Conservation (phyloP, 2,113 vertebrate species). For the Amia ocellicauda region DNA sequence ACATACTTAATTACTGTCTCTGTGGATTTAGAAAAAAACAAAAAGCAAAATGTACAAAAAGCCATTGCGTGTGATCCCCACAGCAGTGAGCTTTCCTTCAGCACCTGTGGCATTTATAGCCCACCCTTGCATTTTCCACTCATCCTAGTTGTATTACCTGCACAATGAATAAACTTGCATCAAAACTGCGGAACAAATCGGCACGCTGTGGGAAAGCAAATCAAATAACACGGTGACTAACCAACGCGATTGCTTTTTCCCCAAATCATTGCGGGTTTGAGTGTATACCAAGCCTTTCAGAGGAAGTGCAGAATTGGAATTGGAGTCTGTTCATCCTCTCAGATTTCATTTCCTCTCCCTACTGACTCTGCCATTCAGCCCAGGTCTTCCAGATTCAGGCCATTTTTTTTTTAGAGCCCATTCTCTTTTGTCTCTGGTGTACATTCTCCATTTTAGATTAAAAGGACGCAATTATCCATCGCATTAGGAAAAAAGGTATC, state of each 20-base stretch:
- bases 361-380: slow-evolving; percentile 50
- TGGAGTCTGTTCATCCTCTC: neutral
- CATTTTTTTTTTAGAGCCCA: no score
- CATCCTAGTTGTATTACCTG: slow-evolving; percentile 38
- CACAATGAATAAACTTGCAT: slow-evolving; percentile 64
- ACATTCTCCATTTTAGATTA: slow-evolving; percentile 48
- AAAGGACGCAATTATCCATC: slow-evolving; percentile 62
- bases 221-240: slow-evolving; percentile 66
- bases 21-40: no score
- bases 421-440: no score
- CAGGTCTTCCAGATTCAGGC: no score
- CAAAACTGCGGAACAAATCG: slow-evolving; percentile 62
- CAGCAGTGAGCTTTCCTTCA: no score
- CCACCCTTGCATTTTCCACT: no score
- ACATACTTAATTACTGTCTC: no score
- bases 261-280: slow-evolving; percentile 12
- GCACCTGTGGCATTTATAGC: no score
- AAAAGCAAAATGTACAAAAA: no score
- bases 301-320: slow-evolving; percentile 38
- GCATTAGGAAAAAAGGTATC: slow-evolving; percentile 56
- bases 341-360: slow-evolving; percentile 14
- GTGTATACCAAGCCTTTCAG: slow-evolving; percentile 2
- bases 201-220: slow-evolving; percentile 67
- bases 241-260: slow-evolving; percentile 66
- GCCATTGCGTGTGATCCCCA: no score